These are phyloP conservation scores for Aporophyla lueneburgensis DNA, from an alignment of 2,888 invertebrate genomes.

Conservation along the genomic window DNA sequence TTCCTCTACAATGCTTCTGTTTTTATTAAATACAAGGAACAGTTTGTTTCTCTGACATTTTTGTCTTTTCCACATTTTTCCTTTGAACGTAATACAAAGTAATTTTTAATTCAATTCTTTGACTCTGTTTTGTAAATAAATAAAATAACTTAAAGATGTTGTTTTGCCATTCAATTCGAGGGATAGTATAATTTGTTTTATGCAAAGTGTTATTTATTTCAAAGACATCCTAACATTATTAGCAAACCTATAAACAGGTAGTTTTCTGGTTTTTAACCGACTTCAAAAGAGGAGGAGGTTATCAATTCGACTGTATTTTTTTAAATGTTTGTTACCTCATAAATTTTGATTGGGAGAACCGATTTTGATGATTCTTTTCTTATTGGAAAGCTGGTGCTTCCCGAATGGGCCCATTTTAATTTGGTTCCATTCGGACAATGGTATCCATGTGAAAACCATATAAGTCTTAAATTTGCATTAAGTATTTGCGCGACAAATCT, in stretches of 20 bases:
- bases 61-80: background rate
- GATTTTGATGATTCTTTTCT: too few relatives aligned
- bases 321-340: too few relatives aligned
- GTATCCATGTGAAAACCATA: too few relatives aligned
- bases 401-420: too few relatives aligned
- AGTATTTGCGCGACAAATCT: too few relatives aligned
- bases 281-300: too few relatives aligned
- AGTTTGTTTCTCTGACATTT: conserved; percentile 13
- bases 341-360: too few relatives aligned
- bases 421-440: too few relatives aligned
- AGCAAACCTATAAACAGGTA: background rate
- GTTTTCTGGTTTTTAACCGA: background rate
- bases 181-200: background rate
- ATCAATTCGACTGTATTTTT: too few relatives aligned
- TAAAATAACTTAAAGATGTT: background rate
- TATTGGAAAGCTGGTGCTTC: too few relatives aligned
- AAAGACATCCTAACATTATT: background rate
- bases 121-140: background rate
- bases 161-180: background rate
- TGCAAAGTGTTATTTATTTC: background rate
- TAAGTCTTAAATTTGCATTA: too few relatives aligned
- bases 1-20: background rate
- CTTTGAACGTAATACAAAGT: conserved; percentile 22
- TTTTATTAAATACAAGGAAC: conserved; percentile 17
- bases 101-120: conserved; percentile 14